Evolutionary conservation across 1,140 invertebrate species (phyloP), one percentile per base, ranked within the genome.

Genomic region (Streblospio benedicti): DNA sequence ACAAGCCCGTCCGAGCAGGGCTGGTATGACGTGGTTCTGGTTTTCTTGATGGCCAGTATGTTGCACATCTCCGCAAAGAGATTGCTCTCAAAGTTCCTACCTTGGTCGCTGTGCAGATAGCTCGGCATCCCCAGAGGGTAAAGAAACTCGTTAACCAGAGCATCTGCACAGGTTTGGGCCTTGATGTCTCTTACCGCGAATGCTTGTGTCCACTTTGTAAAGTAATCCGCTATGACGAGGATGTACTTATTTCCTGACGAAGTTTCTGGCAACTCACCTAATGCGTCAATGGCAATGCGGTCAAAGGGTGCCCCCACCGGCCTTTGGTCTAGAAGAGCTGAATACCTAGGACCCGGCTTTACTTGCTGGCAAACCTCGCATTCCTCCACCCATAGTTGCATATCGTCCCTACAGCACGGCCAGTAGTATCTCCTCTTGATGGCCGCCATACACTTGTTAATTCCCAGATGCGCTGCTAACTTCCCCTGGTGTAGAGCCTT

Each of bases 181-280:
- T 64, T 44, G 18, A 67, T 64, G 52, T 67, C 57, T 20, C 44
- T 57, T 5, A 70, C 28, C 1, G 73, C 50, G 58, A 47, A 59
- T 9, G 66, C 65, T 38, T 71, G 63, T 4, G 60, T 47, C 49
- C 57, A 77, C 55, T 71, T 69, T 2, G 74, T 73, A 18, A 69
- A 67, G 53, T 73, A 70, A 55, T 73, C 69, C 49, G 63, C 58
- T 16, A 74, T 50, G 1, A 76, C 2, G 2, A 71, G 31, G 27
- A 74, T 65, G 27, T 69, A 66, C n/a, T 60, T 67, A 20, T 72
- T 71, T 1, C 67, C 57, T 16, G 31, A 30, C 51, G n/a, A n/a
- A n/a, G n/a, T n/a, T n/a, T n/a, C n/a, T n/a, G n/a, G n/a, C n/a
- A n/a, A n/a, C n/a, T n/a, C n/a, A n/a, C n/a, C n/a, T n/a, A n/a